Conservation (phyloP, 2,113 vertebrate genomes). For the Oreochromis tanganicae region DNA sequence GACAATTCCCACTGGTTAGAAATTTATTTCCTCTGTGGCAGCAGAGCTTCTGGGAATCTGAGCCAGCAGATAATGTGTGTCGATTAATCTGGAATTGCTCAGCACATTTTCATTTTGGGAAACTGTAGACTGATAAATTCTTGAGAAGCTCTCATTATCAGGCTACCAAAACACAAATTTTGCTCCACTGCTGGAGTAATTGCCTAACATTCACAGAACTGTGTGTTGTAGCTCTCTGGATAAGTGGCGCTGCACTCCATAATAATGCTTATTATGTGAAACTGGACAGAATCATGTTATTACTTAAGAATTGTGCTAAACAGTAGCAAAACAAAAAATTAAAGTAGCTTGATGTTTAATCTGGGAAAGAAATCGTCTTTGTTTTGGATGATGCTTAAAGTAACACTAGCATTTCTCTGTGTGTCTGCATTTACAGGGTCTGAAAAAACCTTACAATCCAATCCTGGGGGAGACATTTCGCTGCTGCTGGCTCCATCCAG, state of each 20-base stretch:
- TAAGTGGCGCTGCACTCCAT: neutral
- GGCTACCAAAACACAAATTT: neutral
- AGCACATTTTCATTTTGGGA: neutral
- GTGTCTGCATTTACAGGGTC: slow-evolving; percentile 73
- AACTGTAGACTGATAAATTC: neutral
- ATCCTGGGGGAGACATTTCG: slow-evolving; percentile 94
- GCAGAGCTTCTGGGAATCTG: neutral
- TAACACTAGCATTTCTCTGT: neutral
- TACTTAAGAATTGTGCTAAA: neutral
- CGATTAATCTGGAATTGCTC: neutral
- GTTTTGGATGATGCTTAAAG: neutral
- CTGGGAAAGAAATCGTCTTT: neutral
- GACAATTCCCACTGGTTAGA: neutral
- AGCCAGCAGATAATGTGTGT: neutral
- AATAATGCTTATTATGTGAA: neutral
- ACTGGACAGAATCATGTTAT: neutral
- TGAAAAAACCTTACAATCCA: slow-evolving; percentile 98
- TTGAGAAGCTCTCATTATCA: neutral
- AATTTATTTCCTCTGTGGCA: neutral
- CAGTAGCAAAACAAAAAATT: neutral
- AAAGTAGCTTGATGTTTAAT: neutral
- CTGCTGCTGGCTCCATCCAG: slow-evolving; percentile 93
- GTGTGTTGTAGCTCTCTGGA: neutral
- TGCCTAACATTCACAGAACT: neutral
- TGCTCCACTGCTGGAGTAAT: neutral